These are phyloP conservation scores for Ceratosolen fusciceps DNA, from an alignment of 1,140 invertebrate genomes.

Conservation along the genomic window DNA sequence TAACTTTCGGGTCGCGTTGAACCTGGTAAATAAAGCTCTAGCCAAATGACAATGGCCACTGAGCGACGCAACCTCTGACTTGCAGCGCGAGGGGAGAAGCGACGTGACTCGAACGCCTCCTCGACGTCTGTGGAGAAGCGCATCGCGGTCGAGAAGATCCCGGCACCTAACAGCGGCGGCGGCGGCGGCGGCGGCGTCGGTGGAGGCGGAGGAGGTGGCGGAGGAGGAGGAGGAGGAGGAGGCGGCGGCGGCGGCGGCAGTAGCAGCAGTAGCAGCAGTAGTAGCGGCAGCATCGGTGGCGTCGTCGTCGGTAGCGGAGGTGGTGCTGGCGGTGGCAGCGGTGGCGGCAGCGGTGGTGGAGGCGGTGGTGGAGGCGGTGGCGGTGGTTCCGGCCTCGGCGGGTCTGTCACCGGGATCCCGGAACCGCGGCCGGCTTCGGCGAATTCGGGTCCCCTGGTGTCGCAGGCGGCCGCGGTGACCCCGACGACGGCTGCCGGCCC, in stretches of 20 bases:
- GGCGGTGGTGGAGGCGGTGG: no score
- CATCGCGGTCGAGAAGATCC: slow-evolving; percentile 65
- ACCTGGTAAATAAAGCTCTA: slow-evolving; percentile 25
- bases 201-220: slow-evolving; percentile 46
- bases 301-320: no score
- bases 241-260: slow-evolving; percentile 56
- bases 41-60: slow-evolving; percentile 25
- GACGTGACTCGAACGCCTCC: slow-evolving; percentile 69
- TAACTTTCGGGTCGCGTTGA: slow-evolving; percentile 25
- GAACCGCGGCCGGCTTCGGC: slow-evolving; percentile 62
- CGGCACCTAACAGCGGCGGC: slow-evolving; percentile 54
- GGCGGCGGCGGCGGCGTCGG: slow-evolving; percentile 53
- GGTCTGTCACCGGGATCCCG: neutral
- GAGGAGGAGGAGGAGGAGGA: slow-evolving; percentile 40
- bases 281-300: slow-evolving; percentile 56
- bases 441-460: slow-evolving; percentile 67
- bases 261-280: slow-evolving; percentile 42
- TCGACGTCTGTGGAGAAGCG: slow-evolving; percentile 67
- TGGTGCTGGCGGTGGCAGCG: neutral
- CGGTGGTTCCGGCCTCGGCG: no score
- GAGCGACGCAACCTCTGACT: slow-evolving; percentile 35
- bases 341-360: no score
- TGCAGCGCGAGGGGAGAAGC: slow-evolving; percentile 65
- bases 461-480: slow-evolving; percentile 52
- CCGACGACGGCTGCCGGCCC: slow-evolving; percentile 49